Evolutionary conservation across 2,797 vertebrate genomes (phyloP).

Genomic region (Microctenopoma lineatum): DNA sequence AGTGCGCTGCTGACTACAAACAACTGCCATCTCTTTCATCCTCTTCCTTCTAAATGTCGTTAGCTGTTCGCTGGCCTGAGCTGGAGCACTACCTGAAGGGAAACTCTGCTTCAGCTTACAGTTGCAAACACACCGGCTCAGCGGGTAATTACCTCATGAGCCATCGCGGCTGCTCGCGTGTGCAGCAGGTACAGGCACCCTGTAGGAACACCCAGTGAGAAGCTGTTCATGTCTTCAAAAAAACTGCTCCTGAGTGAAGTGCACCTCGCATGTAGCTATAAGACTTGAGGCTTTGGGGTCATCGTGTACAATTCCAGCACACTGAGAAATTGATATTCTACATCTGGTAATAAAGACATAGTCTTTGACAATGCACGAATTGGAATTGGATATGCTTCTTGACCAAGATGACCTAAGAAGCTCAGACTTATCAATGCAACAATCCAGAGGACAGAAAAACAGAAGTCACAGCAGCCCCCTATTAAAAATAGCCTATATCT

Average conservation of each 20-base stretch:
- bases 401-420: constrained; percentile 48
- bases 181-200: constrained; percentile 66
- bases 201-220: constrained; percentile 47
- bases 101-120: constrained; percentile 72
- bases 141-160: constrained; percentile 77
- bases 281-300: constrained; percentile 54
- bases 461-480: constrained; percentile 41
- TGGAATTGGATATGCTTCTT: constrained; percentile 41
- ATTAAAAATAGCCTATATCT: constrained; percentile 51
- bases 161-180: constrained; percentile 68
- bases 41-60: constrained; percentile 79
- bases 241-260: constrained; percentile 28
- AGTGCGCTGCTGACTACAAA: constrained; percentile 71
- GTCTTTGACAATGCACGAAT: constrained; percentile 45
- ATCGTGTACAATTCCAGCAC: constrained; percentile 45
- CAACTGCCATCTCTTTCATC: constrained; percentile 76
- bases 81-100: constrained; percentile 70
- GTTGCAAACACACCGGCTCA: constrained; percentile 65
- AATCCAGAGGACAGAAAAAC: constrained; percentile 27
- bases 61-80: constrained; percentile 78
- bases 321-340: constrained; percentile 51
- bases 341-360: constrained; percentile 44
- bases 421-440: constrained; percentile 48
- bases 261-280: constrained; percentile 39
- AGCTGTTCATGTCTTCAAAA: constrained; percentile 43